These are phyloP conservation scores for Enteromius mattozi DNA, from an alignment of 2,797 vertebrate genomes.

Conservation along the genomic window DNA sequence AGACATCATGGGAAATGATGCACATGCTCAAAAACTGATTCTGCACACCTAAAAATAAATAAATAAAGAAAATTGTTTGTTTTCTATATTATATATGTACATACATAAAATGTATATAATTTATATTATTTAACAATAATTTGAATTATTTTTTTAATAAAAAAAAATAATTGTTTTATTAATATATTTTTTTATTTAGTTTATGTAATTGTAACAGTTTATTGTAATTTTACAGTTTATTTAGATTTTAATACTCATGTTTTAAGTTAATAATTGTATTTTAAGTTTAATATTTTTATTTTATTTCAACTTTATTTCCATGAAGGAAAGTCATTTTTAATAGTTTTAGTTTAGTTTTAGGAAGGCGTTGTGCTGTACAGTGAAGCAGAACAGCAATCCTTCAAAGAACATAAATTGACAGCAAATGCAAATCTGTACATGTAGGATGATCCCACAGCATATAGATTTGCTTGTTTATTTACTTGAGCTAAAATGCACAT, in stretches of 20 bases:
- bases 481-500: neutral
- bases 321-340: neutral
- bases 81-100: too few species aligned
- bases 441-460: neutral
- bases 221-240: neutral
- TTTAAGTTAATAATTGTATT: too few species aligned
- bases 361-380: neutral
- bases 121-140: too few species aligned
- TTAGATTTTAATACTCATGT: too few species aligned
- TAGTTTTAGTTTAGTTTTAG: neutral
- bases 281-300: too few species aligned
- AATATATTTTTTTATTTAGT: too few species aligned
- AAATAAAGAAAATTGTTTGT: too few species aligned
- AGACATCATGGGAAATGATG: neutral
- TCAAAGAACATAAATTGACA: slow-evolving; percentile 11
- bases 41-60: too few species aligned
- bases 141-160: too few species aligned
- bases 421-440: neutral
- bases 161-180: too few species aligned
- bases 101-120: too few species aligned
- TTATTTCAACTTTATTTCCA: neutral
- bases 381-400: neutral
- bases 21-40: neutral
- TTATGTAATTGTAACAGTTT: neutral
- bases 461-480: slow-evolving; percentile 12